Conservation (phyloP, 2,888 invertebrate genomes). For the Alcis repandata region DNA sequence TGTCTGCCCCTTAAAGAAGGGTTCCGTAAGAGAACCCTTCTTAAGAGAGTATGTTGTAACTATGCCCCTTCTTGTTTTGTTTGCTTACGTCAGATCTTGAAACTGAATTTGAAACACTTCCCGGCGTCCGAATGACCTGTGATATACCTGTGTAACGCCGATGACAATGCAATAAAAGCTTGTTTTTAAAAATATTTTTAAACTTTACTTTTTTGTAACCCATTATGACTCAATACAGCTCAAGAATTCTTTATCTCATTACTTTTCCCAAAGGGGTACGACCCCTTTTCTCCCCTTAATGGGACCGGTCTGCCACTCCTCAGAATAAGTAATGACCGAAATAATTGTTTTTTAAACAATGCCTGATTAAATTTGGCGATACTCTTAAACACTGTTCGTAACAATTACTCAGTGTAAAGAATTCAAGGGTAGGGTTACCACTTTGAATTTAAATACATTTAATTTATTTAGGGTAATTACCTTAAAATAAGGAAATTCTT, state of each 20-base stretch:
- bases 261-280: neutral
- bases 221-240: neutral
- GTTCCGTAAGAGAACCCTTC: too few relatives aligned
- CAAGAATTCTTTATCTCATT: neutral
- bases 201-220: neutral
- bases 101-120: too few relatives aligned
- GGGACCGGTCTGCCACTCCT: constrained; percentile 10
- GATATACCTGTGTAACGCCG: too few relatives aligned
- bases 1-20: too few relatives aligned
- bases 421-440: constrained; percentile 23
- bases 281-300: neutral
- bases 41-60: too few relatives aligned
- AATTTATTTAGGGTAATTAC: too few relatives aligned
- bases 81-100: too few relatives aligned
- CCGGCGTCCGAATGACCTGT: too few relatives aligned
- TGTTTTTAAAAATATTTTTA: too few relatives aligned
- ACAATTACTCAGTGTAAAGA: constrained; percentile 32
- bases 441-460: neutral
- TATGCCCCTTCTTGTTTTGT: too few relatives aligned
- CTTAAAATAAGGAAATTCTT: too few relatives aligned
- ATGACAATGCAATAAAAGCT: too few relatives aligned
- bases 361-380: constrained; percentile 30
- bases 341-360: constrained; percentile 32
- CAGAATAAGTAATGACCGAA: constrained; percentile 18
- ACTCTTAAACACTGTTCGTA: constrained; percentile 22